A percentile compares a stretch with the other conserved stretches of the same genome.
Evolutionary conservation across 1,140 invertebrate genomes (phyloP).

Genomic region (Bombus fervidus): DNA sequence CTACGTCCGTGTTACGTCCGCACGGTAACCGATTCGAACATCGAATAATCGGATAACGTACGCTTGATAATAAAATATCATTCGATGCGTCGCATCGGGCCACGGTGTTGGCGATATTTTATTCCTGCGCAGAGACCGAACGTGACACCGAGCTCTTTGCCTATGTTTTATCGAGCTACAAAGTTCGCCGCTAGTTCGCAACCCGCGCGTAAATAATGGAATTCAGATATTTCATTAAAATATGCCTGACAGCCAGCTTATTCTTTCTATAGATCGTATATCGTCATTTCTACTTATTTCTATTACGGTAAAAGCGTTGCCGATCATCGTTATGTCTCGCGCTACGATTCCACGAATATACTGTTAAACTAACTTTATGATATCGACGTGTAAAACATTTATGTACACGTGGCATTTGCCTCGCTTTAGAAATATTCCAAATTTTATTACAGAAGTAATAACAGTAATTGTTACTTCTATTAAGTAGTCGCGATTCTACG

Average conservation of each 20-base stretch:
- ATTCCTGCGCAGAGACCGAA: not conserved
- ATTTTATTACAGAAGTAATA: not conserved
- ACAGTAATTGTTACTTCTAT: not conserved
- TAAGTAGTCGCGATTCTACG: no score
- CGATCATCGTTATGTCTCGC: conserved; percentile 23
- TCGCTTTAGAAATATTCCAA: not conserved
- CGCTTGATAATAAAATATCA: conserved; percentile 63
- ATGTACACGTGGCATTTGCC: not conserved
- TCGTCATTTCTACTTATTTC: not conserved
- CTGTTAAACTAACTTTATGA: not conserved
- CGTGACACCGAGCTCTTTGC: conserved; percentile 10
- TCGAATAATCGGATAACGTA: conserved; percentile 62
- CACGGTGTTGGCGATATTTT: conserved; percentile 19
- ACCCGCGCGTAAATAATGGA: conserved; percentile 32
- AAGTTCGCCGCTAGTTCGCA: conserved; percentile 26
- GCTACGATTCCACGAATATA: not conserved
- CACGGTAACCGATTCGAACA: conserved; percentile 34
- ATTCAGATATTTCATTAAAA: conserved; percentile 44
- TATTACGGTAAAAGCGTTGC: conserved; percentile 32
- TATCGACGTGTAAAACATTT: not conserved
- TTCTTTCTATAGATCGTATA: conserved; percentile 16
- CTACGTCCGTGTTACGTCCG: conserved; percentile 53
- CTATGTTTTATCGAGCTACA: conserved; percentile 29
- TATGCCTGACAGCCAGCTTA: conserved; percentile 5
- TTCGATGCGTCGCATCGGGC: conserved; percentile 11